Evolutionary conservation across 2,113 vertebrate genomes (phyloP).

Genomic region (Artemisiospiza belli): DNA sequence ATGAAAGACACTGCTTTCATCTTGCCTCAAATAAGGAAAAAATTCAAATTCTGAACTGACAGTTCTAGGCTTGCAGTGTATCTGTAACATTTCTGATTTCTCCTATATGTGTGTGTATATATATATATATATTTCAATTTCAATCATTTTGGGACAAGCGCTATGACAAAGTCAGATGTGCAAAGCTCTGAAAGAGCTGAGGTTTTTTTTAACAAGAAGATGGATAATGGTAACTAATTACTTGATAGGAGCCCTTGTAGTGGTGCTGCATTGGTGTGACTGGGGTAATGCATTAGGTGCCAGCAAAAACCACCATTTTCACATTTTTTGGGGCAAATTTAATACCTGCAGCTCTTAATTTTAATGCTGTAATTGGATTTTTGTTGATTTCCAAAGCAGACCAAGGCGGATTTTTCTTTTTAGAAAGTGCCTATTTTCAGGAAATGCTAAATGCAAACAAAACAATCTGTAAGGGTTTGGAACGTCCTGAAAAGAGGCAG

Average conservation of each 20-base stretch:
- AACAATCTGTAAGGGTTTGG: not conserved
- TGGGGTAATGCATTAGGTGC: not conserved
- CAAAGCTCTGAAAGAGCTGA: not conserved
- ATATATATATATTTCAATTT: not conserved
- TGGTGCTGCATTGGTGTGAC: not conserved
- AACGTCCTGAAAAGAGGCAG: not conserved
- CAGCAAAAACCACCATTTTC: not conserved
- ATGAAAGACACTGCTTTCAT: constrained; percentile 17
- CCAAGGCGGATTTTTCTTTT: not conserved
- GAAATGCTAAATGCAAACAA: not conserved
- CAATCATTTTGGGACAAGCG: not conserved
- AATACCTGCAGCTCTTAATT: not conserved
- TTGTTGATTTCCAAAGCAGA: not conserved
- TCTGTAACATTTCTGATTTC: not conserved
- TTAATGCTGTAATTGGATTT: not conserved
- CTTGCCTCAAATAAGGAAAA: not conserved
- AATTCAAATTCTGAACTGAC: not conserved
- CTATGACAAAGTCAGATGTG: not conserved
- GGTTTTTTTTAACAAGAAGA: not conserved
- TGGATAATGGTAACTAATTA: not conserved
- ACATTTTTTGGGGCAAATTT: not conserved
- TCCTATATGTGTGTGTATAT: not conserved
- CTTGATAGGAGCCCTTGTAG: not conserved
- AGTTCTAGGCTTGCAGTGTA: constrained; percentile 4
- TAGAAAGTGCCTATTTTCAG: not conserved